Evolutionary conservation across 2,797 vertebrate genomes (phyloP).

Genomic region (Girardinus metallicus): DNA sequence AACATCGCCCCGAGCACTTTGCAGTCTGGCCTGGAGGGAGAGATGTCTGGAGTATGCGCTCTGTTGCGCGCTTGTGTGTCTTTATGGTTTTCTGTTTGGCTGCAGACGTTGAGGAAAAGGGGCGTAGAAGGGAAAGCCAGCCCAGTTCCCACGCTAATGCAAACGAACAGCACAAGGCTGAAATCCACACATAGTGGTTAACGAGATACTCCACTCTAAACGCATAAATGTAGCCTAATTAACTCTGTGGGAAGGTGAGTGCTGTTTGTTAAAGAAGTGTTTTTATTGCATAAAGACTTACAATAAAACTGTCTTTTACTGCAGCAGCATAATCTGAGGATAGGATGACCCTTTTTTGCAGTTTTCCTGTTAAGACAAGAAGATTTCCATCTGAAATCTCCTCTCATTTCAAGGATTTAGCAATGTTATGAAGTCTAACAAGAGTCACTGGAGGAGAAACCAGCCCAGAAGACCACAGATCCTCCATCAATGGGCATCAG

Average conservation of each 20-base stretch:
- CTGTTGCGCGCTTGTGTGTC: slow-evolving; percentile 10
- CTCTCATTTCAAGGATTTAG: neutral
- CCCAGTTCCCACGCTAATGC: slow-evolving; percentile 48
- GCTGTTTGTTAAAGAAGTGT: neutral
- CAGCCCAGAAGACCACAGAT: neutral
- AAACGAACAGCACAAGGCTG: slow-evolving; percentile 42
- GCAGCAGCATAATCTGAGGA: neutral
- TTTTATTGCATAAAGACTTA: neutral
- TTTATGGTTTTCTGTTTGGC: slow-evolving; percentile 20
- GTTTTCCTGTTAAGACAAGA: neutral
- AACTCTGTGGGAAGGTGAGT: neutral
- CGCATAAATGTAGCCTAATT: slow-evolving; percentile 12
- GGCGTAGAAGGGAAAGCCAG: slow-evolving; percentile 59
- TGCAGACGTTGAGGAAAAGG: slow-evolving; percentile 48
- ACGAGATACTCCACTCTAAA: slow-evolving; percentile 22
- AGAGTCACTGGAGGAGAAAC: neutral
- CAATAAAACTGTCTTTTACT: neutral
- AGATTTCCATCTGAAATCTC: neutral
- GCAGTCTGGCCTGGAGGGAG: slow-evolving; percentile 72
- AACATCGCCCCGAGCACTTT: slow-evolving; percentile 74
- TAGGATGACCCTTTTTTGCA: neutral
- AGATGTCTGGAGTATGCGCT: slow-evolving; percentile 50
- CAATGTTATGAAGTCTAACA: neutral
- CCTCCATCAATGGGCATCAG: neutral
- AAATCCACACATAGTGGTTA: slow-evolving; percentile 25